Conservation (phyloP, 1,140 invertebrate species). For the Apis mellifera region Amel_HAv3.1 CM009934.2:10096501-10097000, state of each 20-base stretch:
- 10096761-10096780: slow-evolving; percentile 76
- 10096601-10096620: slow-evolving; percentile 74
- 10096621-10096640: slow-evolving; percentile 66
- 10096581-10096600: slow-evolving; percentile 59
- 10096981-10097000: no score
- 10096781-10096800: slow-evolving; percentile 77
- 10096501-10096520: slow-evolving; percentile 19
- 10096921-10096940: neutral
- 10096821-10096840: slow-evolving; percentile 52
- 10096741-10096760: slow-evolving; percentile 72
- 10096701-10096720: slow-evolving; percentile 76
- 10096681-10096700: slow-evolving; percentile 80
- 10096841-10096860: slow-evolving; percentile 52
- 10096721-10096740: slow-evolving; percentile 77
- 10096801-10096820: slow-evolving; percentile 45
- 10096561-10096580: slow-evolving; percentile 74
- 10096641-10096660: slow-evolving; percentile 55
- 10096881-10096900: neutral
- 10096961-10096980: neutral
- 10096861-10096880: neutral
- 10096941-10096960: neutral
- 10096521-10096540: slow-evolving; percentile 50
- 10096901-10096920: no score
- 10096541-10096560: slow-evolving; percentile 46
- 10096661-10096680: slow-evolving; percentile 67